Evolutionary conservation across 1,140 invertebrate species (phyloP).

Genomic region (Aculops lycopersici): DNA sequence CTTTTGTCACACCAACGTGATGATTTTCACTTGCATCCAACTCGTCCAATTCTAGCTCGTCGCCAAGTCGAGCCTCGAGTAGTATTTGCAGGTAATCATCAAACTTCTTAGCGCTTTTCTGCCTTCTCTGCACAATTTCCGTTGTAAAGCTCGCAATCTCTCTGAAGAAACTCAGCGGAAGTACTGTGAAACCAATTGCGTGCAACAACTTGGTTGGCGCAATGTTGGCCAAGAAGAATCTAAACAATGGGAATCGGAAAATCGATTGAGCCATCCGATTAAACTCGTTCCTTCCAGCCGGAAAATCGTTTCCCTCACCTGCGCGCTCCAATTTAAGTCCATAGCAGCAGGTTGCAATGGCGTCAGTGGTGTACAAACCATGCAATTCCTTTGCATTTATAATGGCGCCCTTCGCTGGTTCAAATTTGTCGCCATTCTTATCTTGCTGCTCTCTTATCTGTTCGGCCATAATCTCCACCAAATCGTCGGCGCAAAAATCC

Average conservation of each 20-base stretch:
- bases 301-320: not conserved
- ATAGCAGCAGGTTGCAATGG: not conserved
- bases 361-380: constrained; percentile 4
- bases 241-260: not conserved
- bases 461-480: not conserved
- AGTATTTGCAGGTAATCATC: constrained; percentile 6
- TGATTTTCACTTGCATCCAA: constrained; percentile 2
- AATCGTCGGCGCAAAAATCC: not conserved
- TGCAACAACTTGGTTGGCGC: not conserved
- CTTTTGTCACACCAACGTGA: not conserved
- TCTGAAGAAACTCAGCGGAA: not conserved
- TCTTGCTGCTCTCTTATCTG: not conserved
- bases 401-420: too few relatives aligned
- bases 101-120: not conserved
- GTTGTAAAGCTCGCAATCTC: not conserved
- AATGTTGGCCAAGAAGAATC: not conserved
- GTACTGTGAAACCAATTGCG: not conserved
- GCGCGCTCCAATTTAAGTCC: not conserved
- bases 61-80: constrained; percentile 1
- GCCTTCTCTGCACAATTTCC: not conserved
- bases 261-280: not conserved
- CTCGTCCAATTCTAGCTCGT: not conserved
- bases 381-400: constrained; percentile 1
- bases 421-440: too few relatives aligned
- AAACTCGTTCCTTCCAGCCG: constrained; percentile 1